These are phyloP conservation scores for Lethenteron camtschaticum DNA, from an alignment of 2,113 vertebrate species.

Conservation along the genomic window DNA sequence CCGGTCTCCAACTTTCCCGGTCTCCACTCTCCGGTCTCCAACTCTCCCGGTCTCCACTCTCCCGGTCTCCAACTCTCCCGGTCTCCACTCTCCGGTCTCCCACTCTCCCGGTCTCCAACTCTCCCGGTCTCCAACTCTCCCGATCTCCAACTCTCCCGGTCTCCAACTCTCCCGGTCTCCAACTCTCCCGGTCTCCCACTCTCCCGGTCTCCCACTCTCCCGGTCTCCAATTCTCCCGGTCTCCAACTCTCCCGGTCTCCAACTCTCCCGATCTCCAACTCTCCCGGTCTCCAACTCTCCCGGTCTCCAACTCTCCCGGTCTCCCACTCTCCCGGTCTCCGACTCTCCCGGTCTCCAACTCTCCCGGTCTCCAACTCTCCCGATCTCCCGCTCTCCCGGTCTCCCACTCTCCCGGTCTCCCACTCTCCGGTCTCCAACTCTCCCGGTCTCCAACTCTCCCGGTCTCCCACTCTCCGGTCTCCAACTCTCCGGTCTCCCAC, in stretches of 20 bases:
- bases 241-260: neutral
- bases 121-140: neutral
- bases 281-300: neutral
- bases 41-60: neutral
- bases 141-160: slow-evolving; percentile 14
- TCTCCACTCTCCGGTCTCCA: neutral
- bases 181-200: neutral
- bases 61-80: neutral
- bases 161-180: slow-evolving; percentile 13
- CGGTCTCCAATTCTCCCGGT: neutral
- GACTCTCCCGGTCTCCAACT: neutral
- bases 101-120: neutral
- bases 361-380: neutral
- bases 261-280: neutral
- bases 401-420: neutral
- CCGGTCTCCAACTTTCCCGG: neutral
- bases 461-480: neutral
- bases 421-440: neutral
- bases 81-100: neutral
- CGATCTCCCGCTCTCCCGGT: neutral
- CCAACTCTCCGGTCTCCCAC: neutral
- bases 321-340: neutral
- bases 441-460: neutral
- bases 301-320: neutral
- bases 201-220: neutral